Conservation (phyloP, 2,113 vertebrate genomes). For the Psittacus erithacus region DNA sequence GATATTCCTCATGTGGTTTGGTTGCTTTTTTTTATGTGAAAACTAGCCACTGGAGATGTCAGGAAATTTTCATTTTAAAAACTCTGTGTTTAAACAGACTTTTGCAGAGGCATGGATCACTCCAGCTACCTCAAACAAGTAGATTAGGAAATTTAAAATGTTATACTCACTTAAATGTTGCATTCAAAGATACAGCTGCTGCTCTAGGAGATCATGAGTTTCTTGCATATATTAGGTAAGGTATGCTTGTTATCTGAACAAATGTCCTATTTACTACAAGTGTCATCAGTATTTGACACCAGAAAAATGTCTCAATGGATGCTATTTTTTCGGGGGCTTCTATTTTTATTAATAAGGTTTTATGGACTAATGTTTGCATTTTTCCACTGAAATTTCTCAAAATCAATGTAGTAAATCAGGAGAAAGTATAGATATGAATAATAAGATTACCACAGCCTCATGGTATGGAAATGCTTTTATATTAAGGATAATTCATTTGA, state of each 20-base stretch:
- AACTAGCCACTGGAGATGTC: not conserved
- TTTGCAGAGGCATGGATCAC: not conserved
- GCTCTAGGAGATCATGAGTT: not conserved
- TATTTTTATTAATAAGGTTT: not conserved
- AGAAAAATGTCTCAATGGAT: not conserved
- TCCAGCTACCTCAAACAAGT: not conserved
- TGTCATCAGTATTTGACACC: not conserved
- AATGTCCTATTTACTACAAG: not conserved
- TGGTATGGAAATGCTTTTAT: not conserved
- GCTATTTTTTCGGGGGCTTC: not conserved
- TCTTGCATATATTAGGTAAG: not conserved
- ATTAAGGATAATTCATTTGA: not conserved
- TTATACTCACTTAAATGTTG: not conserved
- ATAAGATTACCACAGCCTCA: not conserved
- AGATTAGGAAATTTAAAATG: not conserved
- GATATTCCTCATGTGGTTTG: not conserved
- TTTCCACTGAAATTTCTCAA: not conserved
- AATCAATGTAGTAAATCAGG: not conserved
- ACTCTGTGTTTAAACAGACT: not conserved
- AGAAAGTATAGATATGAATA: not conserved
- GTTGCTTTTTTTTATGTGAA: not conserved
- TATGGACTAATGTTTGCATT: not conserved
- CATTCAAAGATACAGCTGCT: not conserved
- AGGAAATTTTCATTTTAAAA: not conserved
- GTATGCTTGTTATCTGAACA: not conserved